A percentile compares a stretch with the other conserved stretches of the same genome.
Conservation (phyloP, 2,113 vertebrate genomes). For the Larimichthys polyactis region DNA sequence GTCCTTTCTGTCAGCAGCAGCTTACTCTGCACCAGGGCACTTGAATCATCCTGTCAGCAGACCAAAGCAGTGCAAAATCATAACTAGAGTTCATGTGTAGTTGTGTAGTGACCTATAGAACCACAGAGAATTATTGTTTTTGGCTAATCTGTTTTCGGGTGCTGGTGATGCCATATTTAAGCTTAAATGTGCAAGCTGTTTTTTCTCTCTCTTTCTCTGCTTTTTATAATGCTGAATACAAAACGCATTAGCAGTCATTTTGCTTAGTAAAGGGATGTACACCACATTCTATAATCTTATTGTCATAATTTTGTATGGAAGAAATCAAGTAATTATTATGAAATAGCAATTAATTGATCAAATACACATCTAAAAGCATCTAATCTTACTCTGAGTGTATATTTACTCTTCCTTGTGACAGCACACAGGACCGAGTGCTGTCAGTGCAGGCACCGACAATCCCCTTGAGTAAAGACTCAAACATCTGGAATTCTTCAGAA, state of each 20-base stretch:
- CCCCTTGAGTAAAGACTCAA: constrained; percentile 57
- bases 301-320: neutral
- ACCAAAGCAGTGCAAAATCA: neutral
- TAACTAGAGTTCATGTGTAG: neutral
- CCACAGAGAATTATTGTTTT: neutral
- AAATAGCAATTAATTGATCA: constrained; percentile 1
- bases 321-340: neutral
- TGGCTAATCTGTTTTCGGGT: neutral
- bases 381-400: neutral
- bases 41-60: neutral
- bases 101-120: neutral
- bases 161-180: neutral
- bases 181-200: neutral
- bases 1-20: neutral
- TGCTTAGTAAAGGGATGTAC: too few species aligned
- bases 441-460: constrained; percentile 61
- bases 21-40: neutral
- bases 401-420: constrained; percentile 35
- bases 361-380: neutral
- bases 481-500: constrained; percentile 84
- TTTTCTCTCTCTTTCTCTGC: neutral
- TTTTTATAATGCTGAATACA: neutral
- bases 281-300: neutral
- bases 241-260: neutral
- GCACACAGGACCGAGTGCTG: constrained; percentile 73